Evolutionary conservation across 2,113 vertebrate genomes (phyloP).

Genomic region (Neoarius graeffei): DNA sequence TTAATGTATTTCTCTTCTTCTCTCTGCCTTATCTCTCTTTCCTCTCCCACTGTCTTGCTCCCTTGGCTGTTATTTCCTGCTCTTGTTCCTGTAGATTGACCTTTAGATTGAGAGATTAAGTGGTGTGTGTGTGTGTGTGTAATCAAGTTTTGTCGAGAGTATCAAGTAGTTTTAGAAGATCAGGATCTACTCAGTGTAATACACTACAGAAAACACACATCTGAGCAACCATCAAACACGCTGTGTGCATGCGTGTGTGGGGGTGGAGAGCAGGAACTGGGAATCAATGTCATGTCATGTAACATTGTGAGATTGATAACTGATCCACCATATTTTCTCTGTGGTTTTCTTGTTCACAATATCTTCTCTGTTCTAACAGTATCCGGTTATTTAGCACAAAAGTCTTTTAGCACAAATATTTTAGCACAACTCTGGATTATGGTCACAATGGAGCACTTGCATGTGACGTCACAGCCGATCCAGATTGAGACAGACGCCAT

Average conservation of each 20-base stretch:
- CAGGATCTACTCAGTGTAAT: constrained; percentile 49
- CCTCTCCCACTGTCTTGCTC: constrained; percentile 1
- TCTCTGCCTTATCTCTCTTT: constrained; percentile 53
- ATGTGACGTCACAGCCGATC: too few species aligned
- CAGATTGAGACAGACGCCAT: too few species aligned
- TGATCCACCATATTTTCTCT: background rate
- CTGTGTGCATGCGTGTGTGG: background rate
- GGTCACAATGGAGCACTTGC: too few species aligned
- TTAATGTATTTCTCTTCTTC: background rate
- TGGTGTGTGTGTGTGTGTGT: background rate
- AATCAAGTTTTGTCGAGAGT: constrained; percentile 18
- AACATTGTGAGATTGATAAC: background rate
- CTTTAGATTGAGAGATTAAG: constrained; percentile 64
- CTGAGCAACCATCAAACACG: constrained; percentile 20
- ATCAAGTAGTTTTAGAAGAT: constrained; percentile 19
- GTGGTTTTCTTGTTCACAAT: background rate
- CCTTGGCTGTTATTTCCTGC: constrained; percentile 67
- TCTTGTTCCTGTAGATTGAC: constrained; percentile 69
- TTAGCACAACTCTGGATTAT: too few species aligned
- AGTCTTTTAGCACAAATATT: too few species aligned
- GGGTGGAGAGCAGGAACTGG: background rate
- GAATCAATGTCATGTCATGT: background rate
- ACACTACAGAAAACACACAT: constrained; percentile 26
- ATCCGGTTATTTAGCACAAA: too few species aligned
- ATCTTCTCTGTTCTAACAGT: background rate